Base-by-base conservation (phyloP, 2,888 invertebrate species). In the Mesoligia furuncula region DNA sequence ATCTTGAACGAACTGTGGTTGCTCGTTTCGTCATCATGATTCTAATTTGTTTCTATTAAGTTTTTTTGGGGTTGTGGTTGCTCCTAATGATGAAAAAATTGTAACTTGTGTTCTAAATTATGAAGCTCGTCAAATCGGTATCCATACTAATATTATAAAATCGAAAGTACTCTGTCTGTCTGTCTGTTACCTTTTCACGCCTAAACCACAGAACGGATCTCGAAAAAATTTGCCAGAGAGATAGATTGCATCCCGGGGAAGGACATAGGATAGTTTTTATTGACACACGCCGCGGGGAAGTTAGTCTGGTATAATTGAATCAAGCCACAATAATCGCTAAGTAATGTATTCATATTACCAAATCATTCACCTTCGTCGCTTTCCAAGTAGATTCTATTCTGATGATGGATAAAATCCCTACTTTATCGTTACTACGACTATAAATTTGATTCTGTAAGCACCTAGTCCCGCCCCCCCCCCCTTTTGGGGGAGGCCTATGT, bases 81-180 rank as follows among this genome's bases (percentile, higher is more conserved):
- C 48, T 61, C n/a, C 1, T 67, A 45, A 77, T 68, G 77, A 27
- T 36, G 9, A 54, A 54, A 57, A 65, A 36, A 74, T 45, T n/a
- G 15, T 31, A 31, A 24, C 15, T 3, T 62, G 48, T 75, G 36
- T n/a, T 57, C 5, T 27, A 39, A 39, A 27, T 57, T 74, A 73
- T 42, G 0, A 45, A 24, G 15, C 20, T 51, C 17, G n/a, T 51
- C 31, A 42, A 57, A 54, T 45, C 0, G 2, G 20, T n/a, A n/a
- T n/a, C n/a, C n/a, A n/a, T n/a, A n/a, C n/a, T n/a, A n/a, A n/a
- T n/a, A n/a, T n/a, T n/a, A n/a, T n/a, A n/a, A n/a, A n/a, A n/a
- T n/a, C n/a, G n/a, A n/a, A n/a, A n/a, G n/a, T n/a, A n/a, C n/a
- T n/a, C n/a, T n/a, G n/a, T n/a, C n/a, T n/a, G n/a, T n/a, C n/a